Conservation (phyloP, 2,797 vertebrate species). For the Pseudotriccus pelzelni region DNA sequence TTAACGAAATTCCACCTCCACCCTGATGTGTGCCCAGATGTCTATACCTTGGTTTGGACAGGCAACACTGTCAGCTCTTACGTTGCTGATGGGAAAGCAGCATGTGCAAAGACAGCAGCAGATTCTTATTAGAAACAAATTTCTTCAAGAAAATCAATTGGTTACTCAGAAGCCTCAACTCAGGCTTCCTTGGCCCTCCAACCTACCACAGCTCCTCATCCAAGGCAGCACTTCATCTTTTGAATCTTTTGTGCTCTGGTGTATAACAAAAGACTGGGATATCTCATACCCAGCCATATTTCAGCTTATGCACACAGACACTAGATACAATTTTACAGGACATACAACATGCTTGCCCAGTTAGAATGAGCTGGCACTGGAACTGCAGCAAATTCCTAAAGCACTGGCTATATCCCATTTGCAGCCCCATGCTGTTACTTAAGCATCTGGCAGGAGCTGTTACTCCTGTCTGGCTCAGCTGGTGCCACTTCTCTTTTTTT, state of each 20-base stretch:
- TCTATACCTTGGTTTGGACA: not conserved
- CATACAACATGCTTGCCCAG: not conserved
- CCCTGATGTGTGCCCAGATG: not conserved
- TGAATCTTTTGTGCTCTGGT: not conserved
- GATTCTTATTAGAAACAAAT: not conserved
- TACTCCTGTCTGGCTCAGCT: not conserved
- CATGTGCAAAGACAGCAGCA: not conserved
- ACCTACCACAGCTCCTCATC: not conserved
- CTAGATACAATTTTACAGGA: not conserved
- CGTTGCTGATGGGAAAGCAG: not conserved
- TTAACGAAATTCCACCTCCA: not conserved
- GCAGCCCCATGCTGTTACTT: not conserved
- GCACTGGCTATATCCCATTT: not conserved
- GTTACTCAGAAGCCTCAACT: not conserved
- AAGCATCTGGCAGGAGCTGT: not conserved
- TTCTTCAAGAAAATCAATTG: not conserved
- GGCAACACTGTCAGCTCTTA: not conserved
- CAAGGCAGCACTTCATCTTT: not conserved
- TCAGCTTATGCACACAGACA: not conserved
- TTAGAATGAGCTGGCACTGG: not conserved
- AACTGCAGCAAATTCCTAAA: not conserved
- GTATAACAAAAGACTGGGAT: not conserved
- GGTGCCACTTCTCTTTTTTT: not conserved
- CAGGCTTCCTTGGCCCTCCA: not conserved
- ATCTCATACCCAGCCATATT: not conserved